Evolutionary conservation across 1,140 invertebrate species (phyloP), one percentile per base, ranked within the genome.

Genomic region (Zaprionus taronus): DNA sequence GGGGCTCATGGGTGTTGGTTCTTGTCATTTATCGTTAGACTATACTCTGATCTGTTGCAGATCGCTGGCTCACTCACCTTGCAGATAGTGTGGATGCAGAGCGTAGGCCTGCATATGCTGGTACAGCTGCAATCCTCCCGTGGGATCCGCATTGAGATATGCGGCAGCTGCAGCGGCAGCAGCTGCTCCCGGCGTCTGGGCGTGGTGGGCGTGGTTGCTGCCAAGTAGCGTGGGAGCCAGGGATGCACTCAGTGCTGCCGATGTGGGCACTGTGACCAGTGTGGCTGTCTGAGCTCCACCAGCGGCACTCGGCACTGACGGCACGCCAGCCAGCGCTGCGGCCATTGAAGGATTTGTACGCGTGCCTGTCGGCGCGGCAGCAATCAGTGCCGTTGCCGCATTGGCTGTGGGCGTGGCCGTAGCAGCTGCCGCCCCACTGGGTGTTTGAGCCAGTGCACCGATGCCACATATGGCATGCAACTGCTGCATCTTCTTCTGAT

Each of bases 401-500:
- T 79, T 80, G 3, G 87, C 71, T 24, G 79, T 76, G 68, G 86
- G 76, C 28, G 86, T 91, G 56, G 73, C 79, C 1, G 84, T 53
- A 0, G 78, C 83, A n/a, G 80, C 84, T 3, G 81, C 63, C 5
- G 81, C 80, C 6, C 84, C 84, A 44, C 79, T 85, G 47, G 83
- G 70, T 36, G 82, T 65, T 24, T 80, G 79, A 14, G 74, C 64
- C 14, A 87, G 94, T 12, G 94, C 94, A 6, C 94, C 94, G 24
- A 95, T 94, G 61, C 95, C 95, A 2, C 97, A 98, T 15, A 98
- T 94, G 92, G 96, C 97, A 81, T 98, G 97, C 93, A 98, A 95
- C 91, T 98, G 97, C 85, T 98, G 97, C 92, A 98, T 94, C 91
- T 98, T 96, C 93, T 99, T 99, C 92, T 98, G 96, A 92, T 99